phyloP scores from a whole-genome alignment of 2,888 invertebrate genomes.

The Troglohyphantes excavatus region DNA sequence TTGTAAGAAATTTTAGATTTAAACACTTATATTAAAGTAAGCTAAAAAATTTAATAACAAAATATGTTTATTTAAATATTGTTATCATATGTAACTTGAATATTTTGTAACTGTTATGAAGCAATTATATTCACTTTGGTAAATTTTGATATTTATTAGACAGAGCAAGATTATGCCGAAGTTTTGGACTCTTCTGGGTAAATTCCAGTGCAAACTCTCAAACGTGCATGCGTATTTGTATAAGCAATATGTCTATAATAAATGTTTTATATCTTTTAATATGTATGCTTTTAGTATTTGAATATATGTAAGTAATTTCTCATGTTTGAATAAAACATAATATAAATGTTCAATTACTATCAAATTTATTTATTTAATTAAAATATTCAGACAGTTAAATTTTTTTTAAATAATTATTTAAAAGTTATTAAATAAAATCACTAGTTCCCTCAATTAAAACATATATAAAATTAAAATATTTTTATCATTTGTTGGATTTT shows the following conservation, averaged over 20 bases:
- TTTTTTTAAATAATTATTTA: no score
- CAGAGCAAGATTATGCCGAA: not conserved
- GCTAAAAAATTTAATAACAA: not conserved
- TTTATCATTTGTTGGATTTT: no score
- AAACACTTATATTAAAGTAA: not conserved
- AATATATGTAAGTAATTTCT: slow-evolving; percentile 8
- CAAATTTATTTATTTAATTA: no score
- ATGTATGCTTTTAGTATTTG: slow-evolving; percentile 26
- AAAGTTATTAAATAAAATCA: no score
- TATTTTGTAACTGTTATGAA: not conserved
- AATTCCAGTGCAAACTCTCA: not conserved
- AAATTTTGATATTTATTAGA: slow-evolving; percentile 8
- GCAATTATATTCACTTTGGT: not conserved
- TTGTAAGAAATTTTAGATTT: not conserved
- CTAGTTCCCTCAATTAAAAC: no score
- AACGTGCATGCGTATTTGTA: not conserved
- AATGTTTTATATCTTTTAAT: slow-evolving; percentile 32
- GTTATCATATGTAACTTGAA: not conserved
- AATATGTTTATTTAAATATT: not conserved
- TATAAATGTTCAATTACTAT: slow-evolving; percentile 1
- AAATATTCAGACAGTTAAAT: no score
- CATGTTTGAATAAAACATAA: not conserved
- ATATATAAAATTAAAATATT: no score
- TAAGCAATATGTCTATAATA: not conserved
- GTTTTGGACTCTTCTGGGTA: not conserved